Base-by-base conservation (phyloP, 2,113 vertebrate genomes). In the Vulpes vulpes region DNA sequence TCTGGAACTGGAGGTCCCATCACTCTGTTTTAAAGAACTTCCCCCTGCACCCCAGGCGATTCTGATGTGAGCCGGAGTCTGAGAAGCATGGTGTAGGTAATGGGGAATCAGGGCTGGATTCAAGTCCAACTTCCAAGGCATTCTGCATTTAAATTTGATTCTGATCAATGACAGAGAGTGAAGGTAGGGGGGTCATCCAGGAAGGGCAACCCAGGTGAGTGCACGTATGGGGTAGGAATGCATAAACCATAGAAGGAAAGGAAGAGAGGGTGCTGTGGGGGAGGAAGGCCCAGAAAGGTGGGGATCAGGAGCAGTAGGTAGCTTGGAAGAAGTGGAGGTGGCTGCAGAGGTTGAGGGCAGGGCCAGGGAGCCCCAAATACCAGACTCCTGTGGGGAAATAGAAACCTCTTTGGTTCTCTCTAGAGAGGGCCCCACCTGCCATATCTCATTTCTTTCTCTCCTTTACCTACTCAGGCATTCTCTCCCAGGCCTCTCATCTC, bases 401-500 rank as follows among this genome's bases (percentile, higher is more conserved):
- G 82, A 89, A 85, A 51, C 49, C 27, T 22, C 32, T 32, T 64
- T 12, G 10, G 15, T 6, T 64, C 32, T 71, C 15, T 22, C 32
- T 6, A 43, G 60, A 67, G 30, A 74, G 27, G 30, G 43, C 43
- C 79, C 73, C 94, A 59, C 92, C 84, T 55, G 1, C 43, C 43
- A 73, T 74, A 86, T 55, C 17, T 30, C 62, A 3, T 23, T 69
- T 64, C 49, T 79, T 51, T 87, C 84, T 78, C 51, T 19, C 60
- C n/a, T 69, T 87, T 81, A 7, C 91, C 65, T 92, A 67, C 62
- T 2, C n/a, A 15, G 94, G 38, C 12, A 4, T 53, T 53, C 49
- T 62, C 74, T 89, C 23, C 51, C n/a, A 49, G 53, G 53, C 69
- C 78, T 95, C 85, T 38, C 92, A 32, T 86, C 92, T 92, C 69